A percentile compares a stretch with the other conserved stretches of the same genome.
These are phyloP conservation scores for Parnassius glacialis DNA, from an alignment of 2,888 invertebrate species.

Conservation along the genomic window DNA sequence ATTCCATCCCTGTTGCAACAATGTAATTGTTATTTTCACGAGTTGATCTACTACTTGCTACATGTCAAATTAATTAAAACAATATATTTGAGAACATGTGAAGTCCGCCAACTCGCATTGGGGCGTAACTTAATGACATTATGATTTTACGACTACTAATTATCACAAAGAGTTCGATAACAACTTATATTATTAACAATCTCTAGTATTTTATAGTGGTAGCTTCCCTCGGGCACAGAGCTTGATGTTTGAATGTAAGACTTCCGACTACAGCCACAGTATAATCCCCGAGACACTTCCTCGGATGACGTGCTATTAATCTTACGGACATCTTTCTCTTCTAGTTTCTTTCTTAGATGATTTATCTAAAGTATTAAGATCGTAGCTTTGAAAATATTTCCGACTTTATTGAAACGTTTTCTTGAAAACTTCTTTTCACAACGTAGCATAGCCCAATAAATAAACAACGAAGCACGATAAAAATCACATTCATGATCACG, in stretches of 20 bases:
- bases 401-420: not conserved
- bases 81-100: too few relatives aligned
- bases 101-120: too few relatives aligned
- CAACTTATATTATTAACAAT: not conserved
- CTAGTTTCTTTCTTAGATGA: constrained; percentile 12
- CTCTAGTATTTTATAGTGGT: not conserved
- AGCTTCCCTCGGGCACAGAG: not conserved
- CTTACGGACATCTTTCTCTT: constrained; percentile 10
- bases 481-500: too few relatives aligned
- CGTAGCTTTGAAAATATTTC: not conserved
- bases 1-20: too few relatives aligned
- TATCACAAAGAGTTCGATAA: not conserved
- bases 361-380: constrained; percentile 8
- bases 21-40: too few relatives aligned
- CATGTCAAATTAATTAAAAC: too few relatives aligned
- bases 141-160: too few relatives aligned
- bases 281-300: constrained; percentile 18
- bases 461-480: too few relatives aligned
- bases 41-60: too few relatives aligned
- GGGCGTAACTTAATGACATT: too few relatives aligned
- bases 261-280: not conserved
- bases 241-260: not conserved
- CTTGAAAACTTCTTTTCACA: too few relatives aligned
- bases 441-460: too few relatives aligned
- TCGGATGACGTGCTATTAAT: constrained; percentile 22